These are phyloP conservation scores for Chamaetylas fuelleborni DNA, from an alignment of 2,113 vertebrate genomes.

Conservation along the genomic window DNA sequence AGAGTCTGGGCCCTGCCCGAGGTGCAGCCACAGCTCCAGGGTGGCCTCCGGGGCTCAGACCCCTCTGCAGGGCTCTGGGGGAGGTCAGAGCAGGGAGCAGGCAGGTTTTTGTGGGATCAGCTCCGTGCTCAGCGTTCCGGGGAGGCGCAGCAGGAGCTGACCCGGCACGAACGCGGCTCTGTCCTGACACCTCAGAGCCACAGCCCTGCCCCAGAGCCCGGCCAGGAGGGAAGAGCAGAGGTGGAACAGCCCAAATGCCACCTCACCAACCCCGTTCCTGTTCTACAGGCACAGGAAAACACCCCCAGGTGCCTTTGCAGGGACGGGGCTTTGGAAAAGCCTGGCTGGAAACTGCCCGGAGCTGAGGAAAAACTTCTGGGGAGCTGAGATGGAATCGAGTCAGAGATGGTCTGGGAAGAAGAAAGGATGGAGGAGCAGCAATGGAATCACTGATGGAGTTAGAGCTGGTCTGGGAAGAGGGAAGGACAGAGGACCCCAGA, in stretches of 20 bases:
- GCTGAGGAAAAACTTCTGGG: not conserved
- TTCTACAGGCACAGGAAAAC: not conserved
- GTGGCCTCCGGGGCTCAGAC: no score
- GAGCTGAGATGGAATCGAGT: not conserved
- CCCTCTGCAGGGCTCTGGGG: no score
- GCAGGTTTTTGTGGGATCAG: not conserved
- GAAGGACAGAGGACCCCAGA: not conserved
- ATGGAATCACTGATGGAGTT: not conserved
- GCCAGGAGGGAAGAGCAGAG: not conserved
- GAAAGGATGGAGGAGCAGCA: not conserved
- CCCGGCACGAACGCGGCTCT: not conserved
- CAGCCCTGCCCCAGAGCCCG: not conserved
- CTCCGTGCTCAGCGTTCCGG: not conserved
- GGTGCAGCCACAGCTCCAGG: rapidly evolving
- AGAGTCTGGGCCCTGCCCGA: no score
- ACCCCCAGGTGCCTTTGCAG: not conserved
- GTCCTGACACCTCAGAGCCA: not conserved
- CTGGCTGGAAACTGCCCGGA: not conserved
- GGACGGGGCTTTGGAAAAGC: not conserved
- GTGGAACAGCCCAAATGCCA: not conserved
- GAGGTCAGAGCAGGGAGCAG: no score
- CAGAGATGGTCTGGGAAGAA: not conserved
- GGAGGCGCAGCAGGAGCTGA: not conserved
- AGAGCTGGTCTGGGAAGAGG: not conserved
- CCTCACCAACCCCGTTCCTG: no score